These are phyloP conservation scores for Scortum barcoo DNA, from an alignment of 2,113 vertebrate species.

Conservation along the genomic window DNA sequence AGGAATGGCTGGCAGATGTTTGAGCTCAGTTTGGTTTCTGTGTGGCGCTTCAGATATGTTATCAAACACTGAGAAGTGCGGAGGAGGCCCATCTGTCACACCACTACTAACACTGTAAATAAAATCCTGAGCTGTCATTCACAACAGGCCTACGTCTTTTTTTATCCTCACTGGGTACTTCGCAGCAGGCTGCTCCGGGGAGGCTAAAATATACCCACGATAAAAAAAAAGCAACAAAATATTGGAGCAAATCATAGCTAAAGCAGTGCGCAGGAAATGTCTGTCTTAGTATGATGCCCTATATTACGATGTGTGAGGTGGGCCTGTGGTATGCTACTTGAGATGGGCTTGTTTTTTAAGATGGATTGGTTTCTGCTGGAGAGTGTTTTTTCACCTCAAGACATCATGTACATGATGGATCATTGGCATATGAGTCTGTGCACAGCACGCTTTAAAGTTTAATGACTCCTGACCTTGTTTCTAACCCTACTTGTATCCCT, in stretches of 20 bases:
- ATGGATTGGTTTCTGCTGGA: slow-evolving; percentile 2
- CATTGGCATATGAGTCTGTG: slow-evolving; percentile 6
- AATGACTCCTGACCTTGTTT: slow-evolving; percentile 56
- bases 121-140: slow-evolving; percentile 75
- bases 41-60: slow-evolving; percentile 65
- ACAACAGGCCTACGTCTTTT: slow-evolving; percentile 53
- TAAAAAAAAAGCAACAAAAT: neutral
- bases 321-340: neutral
- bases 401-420: slow-evolving; percentile 51
- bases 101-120: slow-evolving; percentile 60
- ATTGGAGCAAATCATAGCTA: neutral
- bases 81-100: slow-evolving; percentile 77
- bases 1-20: slow-evolving; percentile 39
- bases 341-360: neutral
- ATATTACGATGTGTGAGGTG: neutral
- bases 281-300: neutral
- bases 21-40: slow-evolving; percentile 44
- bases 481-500: neutral
- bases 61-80: slow-evolving; percentile 68
- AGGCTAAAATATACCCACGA: neutral
- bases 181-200: neutral
- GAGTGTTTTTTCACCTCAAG: slow-evolving; percentile 24
- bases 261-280: neutral
- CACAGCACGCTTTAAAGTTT: slow-evolving; percentile 34
- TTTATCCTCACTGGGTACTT: slow-evolving; percentile 30